Conservation (phyloP, 1,140 invertebrate genomes). For the Sinella curviseta region DNA sequence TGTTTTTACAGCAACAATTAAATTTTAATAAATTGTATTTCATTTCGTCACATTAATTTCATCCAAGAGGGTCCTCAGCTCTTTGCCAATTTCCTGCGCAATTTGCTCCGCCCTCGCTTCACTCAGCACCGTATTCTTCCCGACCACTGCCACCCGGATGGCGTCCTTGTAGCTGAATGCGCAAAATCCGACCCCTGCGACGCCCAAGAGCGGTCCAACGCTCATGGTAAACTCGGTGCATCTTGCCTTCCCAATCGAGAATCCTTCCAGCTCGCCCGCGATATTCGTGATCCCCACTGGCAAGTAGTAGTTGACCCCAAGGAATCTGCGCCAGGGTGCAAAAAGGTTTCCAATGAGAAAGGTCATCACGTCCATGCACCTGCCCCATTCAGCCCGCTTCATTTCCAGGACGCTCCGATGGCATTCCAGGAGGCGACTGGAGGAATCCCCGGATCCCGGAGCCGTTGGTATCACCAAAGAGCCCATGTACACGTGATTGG, state of each 20-base stretch:
- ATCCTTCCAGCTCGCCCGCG: not conserved
- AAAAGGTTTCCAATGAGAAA: no score
- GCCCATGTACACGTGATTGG: not conserved
- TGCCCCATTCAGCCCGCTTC: no score
- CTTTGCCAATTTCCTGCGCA: not conserved
- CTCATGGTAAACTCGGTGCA: not conserved
- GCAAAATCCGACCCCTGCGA: not conserved
- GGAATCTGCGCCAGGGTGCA: no score
- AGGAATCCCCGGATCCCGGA: no score
- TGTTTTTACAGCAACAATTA: no score
- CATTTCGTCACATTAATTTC: no score
- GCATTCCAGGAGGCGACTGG: no score
- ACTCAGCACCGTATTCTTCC: not conserved
- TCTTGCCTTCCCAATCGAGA: not conserved
- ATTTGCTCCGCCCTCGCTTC: not conserved
- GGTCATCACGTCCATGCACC: no score
- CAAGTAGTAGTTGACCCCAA: not conserved
- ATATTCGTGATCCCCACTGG: not conserved
- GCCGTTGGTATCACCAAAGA: not conserved
- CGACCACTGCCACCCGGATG: not conserved
- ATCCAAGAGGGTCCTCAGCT: not conserved
- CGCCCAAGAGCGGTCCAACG: not conserved
- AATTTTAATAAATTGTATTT: no score
- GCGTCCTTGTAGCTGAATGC: not conserved
- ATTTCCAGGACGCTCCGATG: no score